Evolutionary conservation across 2,797 vertebrate species (phyloP), one percentile per base, ranked within the genome.

Genomic region (Miichthys miiuy): DNA sequence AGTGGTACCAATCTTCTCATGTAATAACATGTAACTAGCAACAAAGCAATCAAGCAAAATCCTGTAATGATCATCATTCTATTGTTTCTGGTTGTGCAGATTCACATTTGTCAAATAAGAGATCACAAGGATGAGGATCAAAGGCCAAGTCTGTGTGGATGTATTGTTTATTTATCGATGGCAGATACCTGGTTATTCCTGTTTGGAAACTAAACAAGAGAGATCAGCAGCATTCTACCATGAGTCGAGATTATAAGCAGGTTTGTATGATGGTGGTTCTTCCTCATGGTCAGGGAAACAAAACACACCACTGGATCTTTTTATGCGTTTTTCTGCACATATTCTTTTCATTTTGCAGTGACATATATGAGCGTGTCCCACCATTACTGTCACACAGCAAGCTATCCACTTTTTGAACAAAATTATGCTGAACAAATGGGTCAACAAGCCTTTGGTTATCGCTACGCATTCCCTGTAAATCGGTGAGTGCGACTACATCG

Each of bases 391-490:
- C 27, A 30, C 10, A n/a, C 10, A 0, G 6, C 11, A 13, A 51
- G 27, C 18, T 64, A 18, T 48, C 38, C 10, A 16, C 6, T 17
- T 17, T 30, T 30, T 30, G 30, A 30, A 38, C 34, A 38, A 8
- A 9, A 8, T 38, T 7, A 9, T 21, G 34, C 13, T n/a, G 13
- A 67, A 52, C 11, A 16, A 30, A 30, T 0, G 13, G 1, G 18
- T 51, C n/a, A 2, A 41, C 20, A 42, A 42, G 10, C 18, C 25
- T 68, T 0, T 38, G 34, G 34, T 34, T 7, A 38, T 38, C 34
- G 42, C 34, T 50, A 67, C 21, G 27, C 62, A 48, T 13, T 64
- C 16, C 46, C 63, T 65, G 38, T 56, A 27, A 10, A 13, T 66
- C 47, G 14, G 16, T 5, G n/a, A 25, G 56, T 23, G 23, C 7